phyloP scores from a whole-genome alignment of 2,888 invertebrate genomes.

The Agelastica alni region DNA sequence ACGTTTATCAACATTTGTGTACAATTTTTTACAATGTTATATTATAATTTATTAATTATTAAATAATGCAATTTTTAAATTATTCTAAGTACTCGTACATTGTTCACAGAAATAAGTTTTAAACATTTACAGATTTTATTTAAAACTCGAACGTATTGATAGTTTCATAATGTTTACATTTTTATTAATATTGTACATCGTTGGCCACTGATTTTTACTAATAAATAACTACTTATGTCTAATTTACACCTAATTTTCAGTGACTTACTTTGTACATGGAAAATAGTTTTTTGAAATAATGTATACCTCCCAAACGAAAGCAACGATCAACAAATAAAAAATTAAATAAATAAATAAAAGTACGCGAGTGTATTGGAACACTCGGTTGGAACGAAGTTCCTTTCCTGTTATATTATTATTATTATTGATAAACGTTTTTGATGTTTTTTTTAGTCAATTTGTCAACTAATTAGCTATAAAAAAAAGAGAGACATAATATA shows the following conservation, averaged over 20 bases:
- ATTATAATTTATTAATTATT: constrained; percentile 40
- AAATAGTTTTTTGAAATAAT: no score
- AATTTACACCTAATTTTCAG: neutral
- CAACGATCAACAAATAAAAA: no score
- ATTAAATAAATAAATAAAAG: no score
- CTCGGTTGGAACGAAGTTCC: no score
- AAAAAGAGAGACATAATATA: no score
- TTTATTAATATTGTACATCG: neutral
- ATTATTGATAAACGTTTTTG: neutral
- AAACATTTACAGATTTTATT: constrained; percentile 22
- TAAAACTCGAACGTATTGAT: constrained; percentile 8
- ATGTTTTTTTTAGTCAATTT: no score
- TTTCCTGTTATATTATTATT: no score
- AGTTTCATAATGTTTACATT: neutral
- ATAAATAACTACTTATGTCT: neutral
- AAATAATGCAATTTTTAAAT: constrained; percentile 31
- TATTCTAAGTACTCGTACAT: constrained; percentile 24
- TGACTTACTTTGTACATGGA: neutral
- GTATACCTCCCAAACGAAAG: no score
- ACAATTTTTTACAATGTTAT: constrained; percentile 45
- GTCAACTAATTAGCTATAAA: no score
- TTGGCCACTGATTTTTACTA: neutral
- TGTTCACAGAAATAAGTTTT: constrained; percentile 25
- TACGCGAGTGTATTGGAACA: no score
- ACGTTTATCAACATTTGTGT: constrained; percentile 45